Percentiles rank a stretch among this genome's conserved stretches.
phyloP scores from a whole-genome alignment of 2,797 vertebrate species.

The Coccyzus lansbergi region DNA sequence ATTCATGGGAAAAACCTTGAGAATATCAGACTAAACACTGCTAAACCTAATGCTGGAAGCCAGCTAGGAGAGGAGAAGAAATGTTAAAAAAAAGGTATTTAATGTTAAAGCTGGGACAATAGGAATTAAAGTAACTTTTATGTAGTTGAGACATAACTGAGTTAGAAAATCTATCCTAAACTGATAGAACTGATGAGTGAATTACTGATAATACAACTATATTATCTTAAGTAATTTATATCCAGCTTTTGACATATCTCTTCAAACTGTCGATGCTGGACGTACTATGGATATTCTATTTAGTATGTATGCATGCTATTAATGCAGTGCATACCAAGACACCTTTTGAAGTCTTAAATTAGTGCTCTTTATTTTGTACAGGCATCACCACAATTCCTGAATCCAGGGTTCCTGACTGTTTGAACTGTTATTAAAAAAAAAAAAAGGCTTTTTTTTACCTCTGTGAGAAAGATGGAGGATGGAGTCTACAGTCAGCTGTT shows the following conservation, averaged over 20 bases:
- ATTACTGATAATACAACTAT: not conserved
- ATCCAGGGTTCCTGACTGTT: not conserved
- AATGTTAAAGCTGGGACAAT: not conserved
- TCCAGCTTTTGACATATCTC: not conserved
- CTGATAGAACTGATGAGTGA: not conserved
- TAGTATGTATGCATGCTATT: not conserved
- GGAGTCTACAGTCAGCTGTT: not conserved
- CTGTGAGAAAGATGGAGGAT: not conserved
- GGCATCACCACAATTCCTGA: not conserved
- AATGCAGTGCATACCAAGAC: not conserved
- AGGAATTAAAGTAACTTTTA: not conserved
- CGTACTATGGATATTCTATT: not conserved
- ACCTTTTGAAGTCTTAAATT: not conserved
- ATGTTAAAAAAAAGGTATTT: not conserved
- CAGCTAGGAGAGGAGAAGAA: not conserved
- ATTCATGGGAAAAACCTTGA: not conserved
- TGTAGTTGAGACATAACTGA: not conserved
- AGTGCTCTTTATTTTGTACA: not conserved
- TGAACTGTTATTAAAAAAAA: not conserved
- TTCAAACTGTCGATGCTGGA: not conserved
- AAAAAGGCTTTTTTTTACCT: not conserved
- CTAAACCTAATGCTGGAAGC: not conserved
- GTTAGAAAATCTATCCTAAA: not conserved
- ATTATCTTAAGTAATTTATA: not conserved
- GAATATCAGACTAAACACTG: not conserved